phyloP scores from a whole-genome alignment of 1,140 invertebrate genomes.

The Hylyphantes graminicola region DNA sequence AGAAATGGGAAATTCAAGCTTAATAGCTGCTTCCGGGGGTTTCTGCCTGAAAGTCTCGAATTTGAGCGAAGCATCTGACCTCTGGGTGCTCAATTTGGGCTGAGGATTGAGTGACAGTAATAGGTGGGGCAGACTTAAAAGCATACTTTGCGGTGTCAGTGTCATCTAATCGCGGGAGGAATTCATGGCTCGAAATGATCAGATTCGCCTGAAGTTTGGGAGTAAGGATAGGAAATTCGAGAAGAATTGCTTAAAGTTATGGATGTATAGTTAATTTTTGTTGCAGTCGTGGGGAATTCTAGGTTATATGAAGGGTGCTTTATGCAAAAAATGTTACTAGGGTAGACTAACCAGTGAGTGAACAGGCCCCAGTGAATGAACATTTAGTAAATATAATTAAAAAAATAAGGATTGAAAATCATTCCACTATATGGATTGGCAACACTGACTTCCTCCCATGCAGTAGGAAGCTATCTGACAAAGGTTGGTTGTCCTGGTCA shows the following conservation, averaged over 20 bases:
- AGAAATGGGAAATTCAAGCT: not conserved
- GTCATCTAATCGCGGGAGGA: conserved; percentile 20
- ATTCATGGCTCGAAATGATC: conserved; percentile 15
- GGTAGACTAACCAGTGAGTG: not conserved
- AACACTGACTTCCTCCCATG: too few species aligned
- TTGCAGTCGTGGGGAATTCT: not conserved
- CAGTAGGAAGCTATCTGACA: too few species aligned
- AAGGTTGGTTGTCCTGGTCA: too few species aligned
- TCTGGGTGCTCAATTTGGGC: not conserved
- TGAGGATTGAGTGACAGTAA: conserved; percentile 10
- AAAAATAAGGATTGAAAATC: too few species aligned
- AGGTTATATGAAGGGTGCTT: not conserved
- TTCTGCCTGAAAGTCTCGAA: not conserved
- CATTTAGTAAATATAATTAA: too few species aligned
- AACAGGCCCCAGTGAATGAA: too few species aligned
- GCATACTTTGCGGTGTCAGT: conserved; percentile 20
- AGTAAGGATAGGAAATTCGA: too few species aligned
- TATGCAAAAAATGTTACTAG: not conserved
- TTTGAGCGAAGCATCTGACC: conserved; percentile 5
- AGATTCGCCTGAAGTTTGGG: not conserved
- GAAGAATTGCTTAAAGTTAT: too few species aligned
- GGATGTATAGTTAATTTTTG: not conserved
- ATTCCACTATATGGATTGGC: too few species aligned
- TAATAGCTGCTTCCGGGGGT: conserved; percentile 22
- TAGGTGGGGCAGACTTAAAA: conserved; percentile 14